Evolutionary conservation across 2,113 vertebrate genomes (phyloP).

Genomic region (Prionailurus viverrinus): DNA sequence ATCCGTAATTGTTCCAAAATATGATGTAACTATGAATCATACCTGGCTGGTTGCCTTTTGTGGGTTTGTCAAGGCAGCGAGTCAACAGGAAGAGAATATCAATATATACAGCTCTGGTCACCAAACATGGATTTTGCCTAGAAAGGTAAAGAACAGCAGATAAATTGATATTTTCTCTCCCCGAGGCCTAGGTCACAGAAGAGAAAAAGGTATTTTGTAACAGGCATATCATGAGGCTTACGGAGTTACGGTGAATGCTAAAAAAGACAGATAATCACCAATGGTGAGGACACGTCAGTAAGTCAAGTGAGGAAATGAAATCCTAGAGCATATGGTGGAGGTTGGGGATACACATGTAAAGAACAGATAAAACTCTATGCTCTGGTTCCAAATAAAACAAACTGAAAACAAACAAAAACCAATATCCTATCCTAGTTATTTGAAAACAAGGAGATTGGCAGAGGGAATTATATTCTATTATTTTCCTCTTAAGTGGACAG

Average conservation of each 20-base stretch:
- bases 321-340: background rate
- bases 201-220: constrained; percentile 27
- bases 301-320: constrained; percentile 1
- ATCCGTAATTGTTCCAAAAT: constrained; percentile 43
- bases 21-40: constrained; percentile 19
- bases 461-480: background rate
- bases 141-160: constrained; percentile 74
- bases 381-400: constrained; percentile 1
- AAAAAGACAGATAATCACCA: background rate
- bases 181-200: background rate
- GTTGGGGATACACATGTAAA: background rate
- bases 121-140: constrained; percentile 93
- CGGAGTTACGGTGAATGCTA: background rate
- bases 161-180: constrained; percentile 32
- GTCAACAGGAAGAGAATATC: constrained; percentile 91
- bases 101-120: constrained; percentile 94
- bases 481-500: constrained; percentile 18
- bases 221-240: background rate
- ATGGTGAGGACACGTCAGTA: background rate
- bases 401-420: constrained; percentile 26
- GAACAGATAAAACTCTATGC: background rate
- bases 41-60: constrained; percentile 80
- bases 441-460: background rate
- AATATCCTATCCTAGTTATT: background rate
- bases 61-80: constrained; percentile 81